Base-by-base conservation (phyloP, 2,113 vertebrate genomes). In the Geococcyx californianus region DNA sequence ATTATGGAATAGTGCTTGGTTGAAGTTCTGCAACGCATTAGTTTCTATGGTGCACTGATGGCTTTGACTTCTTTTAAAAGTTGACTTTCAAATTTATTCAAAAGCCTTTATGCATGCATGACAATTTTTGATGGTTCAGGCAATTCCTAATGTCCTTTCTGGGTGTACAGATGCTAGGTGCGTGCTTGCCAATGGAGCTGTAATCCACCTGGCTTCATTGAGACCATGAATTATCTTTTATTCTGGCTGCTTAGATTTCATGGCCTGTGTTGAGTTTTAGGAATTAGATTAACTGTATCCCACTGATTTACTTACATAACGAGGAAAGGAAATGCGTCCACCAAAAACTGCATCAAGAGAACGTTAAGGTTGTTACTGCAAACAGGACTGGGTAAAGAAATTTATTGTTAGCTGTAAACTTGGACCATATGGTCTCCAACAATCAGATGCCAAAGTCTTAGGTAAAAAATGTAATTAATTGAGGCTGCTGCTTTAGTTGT, bases 391-490 rank as follows among this genome's bases (percentile, higher is more conserved):
- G 45, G 75, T 77, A 60, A 76, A 73, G 58, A 94, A 81, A 88
- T 97, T 93, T 90, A 89, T 83, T 81, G 76, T 78, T 84, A 66
- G 44, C 83, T 94, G 59, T 95, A 92, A 96, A 88, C 79, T 52
- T 89, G 70, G 54, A 83, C 83, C 77, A 78, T 91, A 68, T 89
- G 91, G 72, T 87, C 76, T 90, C 69, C 38, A 73, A 68, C n/a
- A 60, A 56, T 67, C 42, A 47, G 51, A 75, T 2, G 25, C 58
- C 62, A 79, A 91, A 79, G 31, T 44, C 28, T 59, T 45, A 2
- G 60, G 56, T 90, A 38, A 40, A 78, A 79, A 44, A 59, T 66
- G 62, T 42, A 25, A 28, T 94, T 93, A 93, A 63, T 51, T 87
- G 36, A 11, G 25, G 28, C 34, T 84, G 45, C 69, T 91, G 54